Percentiles rank a stretch among this genome's conserved stretches.
Evolutionary conservation across 2,113 vertebrate species (phyloP).

Genomic region (Cisticola juncidis): DNA sequence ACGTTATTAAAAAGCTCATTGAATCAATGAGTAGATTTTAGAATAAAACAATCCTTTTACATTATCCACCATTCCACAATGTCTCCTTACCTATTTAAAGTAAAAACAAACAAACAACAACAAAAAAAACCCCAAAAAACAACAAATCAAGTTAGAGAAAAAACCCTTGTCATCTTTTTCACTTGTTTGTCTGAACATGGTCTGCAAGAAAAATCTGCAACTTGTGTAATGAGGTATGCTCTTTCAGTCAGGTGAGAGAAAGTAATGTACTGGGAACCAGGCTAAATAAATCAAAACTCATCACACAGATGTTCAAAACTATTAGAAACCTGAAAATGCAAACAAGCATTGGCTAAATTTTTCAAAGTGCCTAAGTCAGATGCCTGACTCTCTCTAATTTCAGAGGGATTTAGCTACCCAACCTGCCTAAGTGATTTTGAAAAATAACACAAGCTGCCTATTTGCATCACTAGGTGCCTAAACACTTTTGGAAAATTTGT

Average conservation of each 20-base stretch:
- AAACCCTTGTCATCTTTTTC: neutral
- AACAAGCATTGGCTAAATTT: neutral
- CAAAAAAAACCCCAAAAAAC: neutral
- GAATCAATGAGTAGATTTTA: neutral
- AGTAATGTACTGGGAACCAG: neutral
- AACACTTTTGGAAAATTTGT: conserved; percentile 24
- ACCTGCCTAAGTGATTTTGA: conserved; percentile 32
- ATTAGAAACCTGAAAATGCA: conserved; percentile 20
- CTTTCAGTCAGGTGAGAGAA: neutral
- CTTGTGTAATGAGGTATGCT: neutral
- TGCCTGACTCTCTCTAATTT: neutral
- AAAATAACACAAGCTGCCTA: conserved; percentile 19
- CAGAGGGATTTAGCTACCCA: conserved; percentile 23
- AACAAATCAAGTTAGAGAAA: neutral
- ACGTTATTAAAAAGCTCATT: neutral
- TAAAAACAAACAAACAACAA: neutral
- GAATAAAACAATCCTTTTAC: neutral
- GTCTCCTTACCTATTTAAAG: neutral
- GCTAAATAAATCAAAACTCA: conserved; percentile 1
- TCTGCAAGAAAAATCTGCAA: neutral
- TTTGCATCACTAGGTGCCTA: conserved; percentile 21
- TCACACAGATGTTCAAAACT: neutral
- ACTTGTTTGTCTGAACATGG: neutral
- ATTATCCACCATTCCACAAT: neutral
- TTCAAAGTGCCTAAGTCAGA: neutral